A percentile compares a stretch with the other conserved stretches of the same genome.
phyloP scores from a whole-genome alignment of 2,797 vertebrate species.

The Sebastes oblongus region DNA sequence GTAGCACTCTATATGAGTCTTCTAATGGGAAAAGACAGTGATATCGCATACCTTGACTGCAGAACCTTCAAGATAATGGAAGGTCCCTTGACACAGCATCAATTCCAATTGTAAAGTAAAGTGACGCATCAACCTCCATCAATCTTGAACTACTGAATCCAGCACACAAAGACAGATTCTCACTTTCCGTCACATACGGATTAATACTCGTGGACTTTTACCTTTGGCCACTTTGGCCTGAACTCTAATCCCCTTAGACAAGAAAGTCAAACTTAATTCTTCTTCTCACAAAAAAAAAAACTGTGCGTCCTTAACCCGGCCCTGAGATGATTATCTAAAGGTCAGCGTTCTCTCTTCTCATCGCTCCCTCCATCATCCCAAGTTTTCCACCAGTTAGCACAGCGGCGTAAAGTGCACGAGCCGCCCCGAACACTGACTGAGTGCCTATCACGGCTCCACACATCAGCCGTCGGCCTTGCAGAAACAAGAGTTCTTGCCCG shows the following conservation, averaged over 20 bases:
- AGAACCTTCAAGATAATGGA: neutral
- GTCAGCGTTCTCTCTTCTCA: slow-evolving; percentile 50
- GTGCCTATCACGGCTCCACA: slow-evolving; percentile 62
- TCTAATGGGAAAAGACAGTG: neutral
- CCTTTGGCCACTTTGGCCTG: slow-evolving; percentile 29
- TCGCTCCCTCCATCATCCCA: slow-evolving; percentile 47
- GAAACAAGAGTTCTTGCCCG: slow-evolving; percentile 70
- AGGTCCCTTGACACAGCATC: neutral
- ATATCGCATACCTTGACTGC: slow-evolving; percentile 16
- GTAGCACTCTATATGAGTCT: no score
- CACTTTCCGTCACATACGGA: slow-evolving; percentile 20
- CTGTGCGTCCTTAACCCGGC: slow-evolving; percentile 18
- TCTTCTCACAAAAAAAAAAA: slow-evolving; percentile 18
- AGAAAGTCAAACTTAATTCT: slow-evolving; percentile 59
- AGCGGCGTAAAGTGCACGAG: slow-evolving; percentile 46
- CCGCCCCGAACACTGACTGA: slow-evolving; percentile 63
- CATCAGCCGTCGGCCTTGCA: slow-evolving; percentile 53
- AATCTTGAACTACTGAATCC: slow-evolving; percentile 13
- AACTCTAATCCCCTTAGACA: slow-evolving; percentile 48
- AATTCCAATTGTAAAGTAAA: neutral
- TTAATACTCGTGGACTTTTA: slow-evolving; percentile 38
- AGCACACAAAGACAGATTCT: slow-evolving; percentile 46
- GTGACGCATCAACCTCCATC: slow-evolving; percentile 16
- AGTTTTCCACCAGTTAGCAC: slow-evolving; percentile 49
- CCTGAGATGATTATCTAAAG: slow-evolving; percentile 70